Percentiles rank a stretch among this genome's conserved stretches.
phyloP scores from a whole-genome alignment of 2,113 vertebrate genomes.

The Peromyscus leucopus region DNA sequence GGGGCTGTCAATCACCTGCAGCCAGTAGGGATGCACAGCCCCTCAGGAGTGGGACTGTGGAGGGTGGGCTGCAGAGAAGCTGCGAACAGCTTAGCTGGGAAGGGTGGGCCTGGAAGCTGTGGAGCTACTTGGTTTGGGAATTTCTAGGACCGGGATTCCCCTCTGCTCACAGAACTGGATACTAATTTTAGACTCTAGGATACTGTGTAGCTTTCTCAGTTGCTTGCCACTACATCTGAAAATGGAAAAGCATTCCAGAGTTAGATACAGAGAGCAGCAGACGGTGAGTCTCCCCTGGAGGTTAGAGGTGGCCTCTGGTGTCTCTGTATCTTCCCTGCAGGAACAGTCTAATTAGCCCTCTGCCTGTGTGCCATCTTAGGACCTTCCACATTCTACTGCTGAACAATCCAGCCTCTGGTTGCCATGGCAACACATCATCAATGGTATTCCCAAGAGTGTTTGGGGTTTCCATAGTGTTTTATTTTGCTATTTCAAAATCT shows the following conservation, averaged over 20 bases:
- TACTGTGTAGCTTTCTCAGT: not conserved
- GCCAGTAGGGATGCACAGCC: too few relatives aligned
- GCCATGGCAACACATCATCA: conserved; percentile 73
- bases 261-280: not conserved
- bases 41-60: too few relatives aligned
- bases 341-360: conserved; percentile 17
- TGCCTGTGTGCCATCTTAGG: conserved; percentile 36
- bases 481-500: not conserved
- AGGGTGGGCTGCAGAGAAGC: not conserved
- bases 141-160: not conserved
- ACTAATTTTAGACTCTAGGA: not conserved
- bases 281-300: rapidly evolving
- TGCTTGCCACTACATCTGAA: not conserved
- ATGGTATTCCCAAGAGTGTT: conserved; percentile 10
- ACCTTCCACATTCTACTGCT: not conserved
- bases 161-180: not conserved
- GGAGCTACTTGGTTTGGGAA: not conserved
- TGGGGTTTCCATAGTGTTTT: not conserved
- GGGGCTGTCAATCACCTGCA: not conserved
- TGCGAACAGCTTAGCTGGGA: not conserved
- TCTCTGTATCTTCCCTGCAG: not conserved
- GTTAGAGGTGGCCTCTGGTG: not conserved
- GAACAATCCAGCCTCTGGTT: conserved; percentile 80
- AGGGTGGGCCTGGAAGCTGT: not conserved
- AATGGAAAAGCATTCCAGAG: not conserved